Base-by-base conservation (phyloP, 1,140 invertebrate species). In the Dendrolimus punctatus region DNA sequence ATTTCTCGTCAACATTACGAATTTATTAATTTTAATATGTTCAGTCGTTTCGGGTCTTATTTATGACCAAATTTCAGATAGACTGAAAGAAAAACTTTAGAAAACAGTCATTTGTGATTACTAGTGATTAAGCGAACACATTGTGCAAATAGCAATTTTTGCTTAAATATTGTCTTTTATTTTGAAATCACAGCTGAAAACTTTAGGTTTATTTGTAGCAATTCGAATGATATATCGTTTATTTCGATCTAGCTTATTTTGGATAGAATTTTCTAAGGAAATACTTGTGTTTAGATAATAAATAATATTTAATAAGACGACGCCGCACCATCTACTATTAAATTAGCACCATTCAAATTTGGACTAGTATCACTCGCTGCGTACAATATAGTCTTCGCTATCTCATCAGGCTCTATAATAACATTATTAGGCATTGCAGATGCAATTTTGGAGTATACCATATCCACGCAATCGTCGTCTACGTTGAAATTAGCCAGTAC, bases 311-410 rank as follows among this genome's bases (percentile, higher is more conserved):
- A 59, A 39, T 57, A 65, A 38, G 56, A 45, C 9, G 62, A 66
- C 39, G 68, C 63, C 0, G 63, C 95, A 48, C 95, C 95, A 89
- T 96, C 95, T n/a, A 96, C 90, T 10, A 93, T 90, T 39, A 96
- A 51, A 39, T 88, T 91, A 45, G 88, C 91, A 8, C 95, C 95
- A 49, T 94, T 96, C 36, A 94, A 92, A 76, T 94, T 95, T 52
- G 91, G 93, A 39, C 94, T 89, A 62, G 89, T 88, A 58, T 94
- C 91, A 45, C 93, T 94, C 3, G 95, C 95, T 9, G 96, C 83
- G 75, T 95, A 96, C 10, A 91, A 89, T 63, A 96, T 95, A 5
- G 92, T 88, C 53, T 87, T 88, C 0, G 95, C 95, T 2, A 96
- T 92, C 89, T 96, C 95, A 23, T 90, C 88, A 3, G 89, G 81